Base-by-base conservation (phyloP, 2,888 invertebrate genomes). In the Dioctria rufipes region DNA sequence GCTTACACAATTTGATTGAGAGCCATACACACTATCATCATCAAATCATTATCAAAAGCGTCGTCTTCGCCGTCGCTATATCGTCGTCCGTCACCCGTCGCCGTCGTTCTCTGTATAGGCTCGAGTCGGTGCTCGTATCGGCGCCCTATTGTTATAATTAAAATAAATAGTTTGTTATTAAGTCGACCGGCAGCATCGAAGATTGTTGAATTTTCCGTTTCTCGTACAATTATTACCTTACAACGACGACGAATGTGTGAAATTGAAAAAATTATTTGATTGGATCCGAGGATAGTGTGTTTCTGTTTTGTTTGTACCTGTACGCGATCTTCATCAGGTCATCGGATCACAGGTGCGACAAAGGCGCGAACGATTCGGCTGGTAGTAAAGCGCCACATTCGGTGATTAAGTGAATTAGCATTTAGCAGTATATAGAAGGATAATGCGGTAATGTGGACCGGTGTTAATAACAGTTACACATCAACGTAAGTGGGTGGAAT, bases 391-490 rank as follows among this genome's bases (percentile, higher is more conserved):
- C 58, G 71, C 42, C 43, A 25, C 43, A 75, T 49, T 65, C 66
- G 78, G 65, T 78, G 51, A 78, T 78, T 78, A 78, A 66, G 65
- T 46, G 65, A 78, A 78, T 66, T 58, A 63, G 43, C 46, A 25
- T 25, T 25, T 25, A 25, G 25, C 25, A 25, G 25, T 25, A 25
- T 25, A 25, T 25, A 8, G 49, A 77, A 77, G 63, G 63, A 77
- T 77, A 77, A 75, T 75, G 63, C 63, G 46, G 61, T 63, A 77
- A 78, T 78, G 54, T 66, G 65, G 49, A 40, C 65, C 78, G 78
- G 51, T 51, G 78, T 46, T 78, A 77, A 77, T 77, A 77, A 77
- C 77, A 77, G 77, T 77, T 63, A 77, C 77, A 77, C 63, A 61
- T 63, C 63, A 37, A 42, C 60, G 9, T 77, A 77, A 77, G 77